Evolutionary conservation across 1,140 invertebrate genomes (phyloP).

Genomic region (Bombus waltoni): DNA sequence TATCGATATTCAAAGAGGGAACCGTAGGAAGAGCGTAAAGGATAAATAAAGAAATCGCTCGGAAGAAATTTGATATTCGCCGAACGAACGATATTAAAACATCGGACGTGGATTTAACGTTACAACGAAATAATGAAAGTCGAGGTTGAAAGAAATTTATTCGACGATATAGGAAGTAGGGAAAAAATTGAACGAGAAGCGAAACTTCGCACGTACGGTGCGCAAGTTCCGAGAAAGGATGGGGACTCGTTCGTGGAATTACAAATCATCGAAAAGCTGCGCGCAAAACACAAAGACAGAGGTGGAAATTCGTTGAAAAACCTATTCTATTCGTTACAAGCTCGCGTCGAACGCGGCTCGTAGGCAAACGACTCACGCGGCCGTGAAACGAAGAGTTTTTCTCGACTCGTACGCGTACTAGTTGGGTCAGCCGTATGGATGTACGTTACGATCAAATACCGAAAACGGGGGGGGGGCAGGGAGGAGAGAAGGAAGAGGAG

Average conservation of each 20-base stretch:
- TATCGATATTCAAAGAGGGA: too few species aligned
- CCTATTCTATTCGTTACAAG: constrained; percentile 36
- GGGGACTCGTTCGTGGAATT: constrained; percentile 14
- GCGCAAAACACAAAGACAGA: constrained; percentile 48
- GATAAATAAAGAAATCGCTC: not conserved
- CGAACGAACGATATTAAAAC: not conserved
- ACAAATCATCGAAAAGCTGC: constrained; percentile 55
- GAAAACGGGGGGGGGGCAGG: constrained; percentile 64
- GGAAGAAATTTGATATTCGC: not conserved
- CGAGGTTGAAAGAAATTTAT: not conserved
- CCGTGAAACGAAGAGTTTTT: constrained; percentile 8
- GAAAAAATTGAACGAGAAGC: not conserved
- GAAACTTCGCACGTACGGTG: not conserved
- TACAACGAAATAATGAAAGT: not conserved
- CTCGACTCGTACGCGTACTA: constrained; percentile 15
- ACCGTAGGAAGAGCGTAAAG: not conserved
- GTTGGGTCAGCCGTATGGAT: constrained; percentile 58
- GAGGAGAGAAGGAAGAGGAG: too few species aligned
- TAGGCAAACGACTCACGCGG: constrained; percentile 50
- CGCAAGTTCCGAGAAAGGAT: not conserved
- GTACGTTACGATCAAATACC: constrained; percentile 80
- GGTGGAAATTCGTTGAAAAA: constrained; percentile 13
- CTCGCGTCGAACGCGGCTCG: constrained; percentile 32
- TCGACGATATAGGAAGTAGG: not conserved
- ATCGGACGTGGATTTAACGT: not conserved